Percentiles rank a stretch among this genome's conserved stretches.
phyloP scores from a whole-genome alignment of 2,888 invertebrate genomes.

The Diplazon laetatorius region DNA sequence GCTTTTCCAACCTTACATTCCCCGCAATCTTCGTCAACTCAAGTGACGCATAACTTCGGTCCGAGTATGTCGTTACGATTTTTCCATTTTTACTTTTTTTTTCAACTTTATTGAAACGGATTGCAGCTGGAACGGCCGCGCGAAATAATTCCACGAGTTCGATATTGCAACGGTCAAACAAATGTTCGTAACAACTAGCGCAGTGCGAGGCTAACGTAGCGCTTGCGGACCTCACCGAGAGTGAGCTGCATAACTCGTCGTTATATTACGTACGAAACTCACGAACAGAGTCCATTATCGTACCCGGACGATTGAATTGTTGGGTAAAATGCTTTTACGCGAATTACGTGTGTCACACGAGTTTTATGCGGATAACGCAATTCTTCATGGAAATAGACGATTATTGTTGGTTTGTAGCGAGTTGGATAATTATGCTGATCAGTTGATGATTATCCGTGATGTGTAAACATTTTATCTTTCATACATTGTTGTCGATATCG shows the following conservation, averaged over 20 bases:
- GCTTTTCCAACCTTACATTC: no score
- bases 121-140: neutral
- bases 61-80: no score
- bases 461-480: no score
- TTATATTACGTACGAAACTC: constrained; percentile 19
- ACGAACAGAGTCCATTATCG: neutral
- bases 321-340: neutral
- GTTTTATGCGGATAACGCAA: no score
- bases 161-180: constrained; percentile 8
- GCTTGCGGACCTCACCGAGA: constrained; percentile 19
- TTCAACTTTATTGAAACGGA: no score
- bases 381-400: no score
- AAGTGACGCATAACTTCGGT: constrained; percentile 13
- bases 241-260: constrained; percentile 5
- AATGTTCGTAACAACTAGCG: constrained; percentile 38
- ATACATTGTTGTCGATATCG: no score
- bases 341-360: no score
- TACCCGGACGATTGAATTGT: neutral
- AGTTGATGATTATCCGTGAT: no score
- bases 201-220: constrained; percentile 4
- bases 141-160: neutral
- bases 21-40: constrained; percentile 7
- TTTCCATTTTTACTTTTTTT: no score
- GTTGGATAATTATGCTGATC: no score
- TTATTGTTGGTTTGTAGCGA: no score